Base-by-base conservation (phyloP, 2,797 vertebrate genomes). In the Urocyon cinereoargenteus region DNA sequence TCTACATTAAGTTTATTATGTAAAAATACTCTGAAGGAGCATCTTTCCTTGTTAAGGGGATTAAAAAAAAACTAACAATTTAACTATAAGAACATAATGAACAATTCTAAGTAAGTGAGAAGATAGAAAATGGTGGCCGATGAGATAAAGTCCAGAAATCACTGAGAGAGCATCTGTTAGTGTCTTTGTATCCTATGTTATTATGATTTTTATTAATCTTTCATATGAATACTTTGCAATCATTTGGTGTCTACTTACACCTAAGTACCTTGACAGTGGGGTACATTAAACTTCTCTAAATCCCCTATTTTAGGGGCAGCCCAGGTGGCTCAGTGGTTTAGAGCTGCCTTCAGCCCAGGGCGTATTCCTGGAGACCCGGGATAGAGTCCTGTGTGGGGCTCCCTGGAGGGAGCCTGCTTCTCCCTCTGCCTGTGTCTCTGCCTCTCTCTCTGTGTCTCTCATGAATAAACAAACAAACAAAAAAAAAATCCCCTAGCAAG, bases 61-160 rank as follows among this genome's bases (percentile, higher is more conserved):
- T 68, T 75, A 77, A 78, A 49, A 72, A 61, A 19, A 94, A 94
- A 92, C 40, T 14, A 85, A 66, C 12, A 64, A 28, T 51, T 92
- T 88, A 72, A 91, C 28, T 90, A 0, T 64, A 79, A 75, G 21
- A 81, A 95, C 73, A 49, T 36, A 64, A 79, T 40, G n/a, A 94
- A 96, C 16, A 34, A 82, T 82, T 81, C 18, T 90, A 91, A 87
- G 57, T 51, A 68, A 13, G 24, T 55, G 59, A 92, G 28, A 91
- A 49, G 55, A 28, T 92, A 57, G 40, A 70, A 92, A 95, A 81
- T 28, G n/a, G 31, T 90, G 51, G 81, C 40, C 36, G 19, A 59
- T 88, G 26, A 86, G 68, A 89, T n/a, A 21, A 81, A 88, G 21
- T 51, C n/a, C 24, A 57, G 64, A 93, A 94, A 86, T 83, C 82